Percentiles rank a stretch among this genome's conserved stretches.
phyloP scores from a whole-genome alignment of 2,888 invertebrate genomes.

The Anagyrus pseudococci region DNA sequence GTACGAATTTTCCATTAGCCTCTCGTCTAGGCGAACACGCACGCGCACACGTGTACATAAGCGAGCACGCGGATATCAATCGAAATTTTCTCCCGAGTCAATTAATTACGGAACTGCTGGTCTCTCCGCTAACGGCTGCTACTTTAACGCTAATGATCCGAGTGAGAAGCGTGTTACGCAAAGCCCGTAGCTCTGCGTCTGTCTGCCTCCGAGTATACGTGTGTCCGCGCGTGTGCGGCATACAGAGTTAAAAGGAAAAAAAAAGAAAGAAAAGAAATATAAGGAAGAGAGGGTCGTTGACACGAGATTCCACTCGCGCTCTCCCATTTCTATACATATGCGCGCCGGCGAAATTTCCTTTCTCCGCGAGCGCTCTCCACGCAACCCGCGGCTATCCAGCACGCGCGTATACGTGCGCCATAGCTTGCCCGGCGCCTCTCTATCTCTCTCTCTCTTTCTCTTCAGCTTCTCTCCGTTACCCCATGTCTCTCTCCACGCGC shows the following conservation, averaged over 20 bases:
- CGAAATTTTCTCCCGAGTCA: neutral
- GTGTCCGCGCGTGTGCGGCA: neutral
- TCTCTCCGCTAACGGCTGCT: neutral
- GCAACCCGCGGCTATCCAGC: too few species aligned
- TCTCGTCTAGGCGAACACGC: too few species aligned
- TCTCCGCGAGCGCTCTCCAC: constrained; percentile 33
- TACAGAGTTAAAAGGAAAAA: neutral
- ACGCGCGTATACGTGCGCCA: neutral
- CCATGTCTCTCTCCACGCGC: too few species aligned
- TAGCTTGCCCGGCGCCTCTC: too few species aligned
- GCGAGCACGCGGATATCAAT: too few species aligned
- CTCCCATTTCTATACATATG: neutral
- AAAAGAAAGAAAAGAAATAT: constrained; percentile 19
- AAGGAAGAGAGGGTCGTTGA: constrained; percentile 44
- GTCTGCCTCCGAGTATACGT: too few species aligned
- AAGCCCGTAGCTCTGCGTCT: too few species aligned
- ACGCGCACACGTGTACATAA: too few species aligned
- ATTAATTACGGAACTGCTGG: neutral
- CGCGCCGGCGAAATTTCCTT: constrained; percentile 42
- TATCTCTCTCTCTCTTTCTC: too few species aligned
- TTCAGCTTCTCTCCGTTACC: too few species aligned
- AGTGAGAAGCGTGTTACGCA: constrained; percentile 19
- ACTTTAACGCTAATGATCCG: constrained; percentile 23
- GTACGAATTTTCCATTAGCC: too few species aligned
- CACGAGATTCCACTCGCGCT: constrained; percentile 31